A percentile compares a stretch with the other conserved stretches of the same genome.
Conservation (phyloP, 2,888 invertebrate genomes). For the Apotomis turbidana region DNA sequence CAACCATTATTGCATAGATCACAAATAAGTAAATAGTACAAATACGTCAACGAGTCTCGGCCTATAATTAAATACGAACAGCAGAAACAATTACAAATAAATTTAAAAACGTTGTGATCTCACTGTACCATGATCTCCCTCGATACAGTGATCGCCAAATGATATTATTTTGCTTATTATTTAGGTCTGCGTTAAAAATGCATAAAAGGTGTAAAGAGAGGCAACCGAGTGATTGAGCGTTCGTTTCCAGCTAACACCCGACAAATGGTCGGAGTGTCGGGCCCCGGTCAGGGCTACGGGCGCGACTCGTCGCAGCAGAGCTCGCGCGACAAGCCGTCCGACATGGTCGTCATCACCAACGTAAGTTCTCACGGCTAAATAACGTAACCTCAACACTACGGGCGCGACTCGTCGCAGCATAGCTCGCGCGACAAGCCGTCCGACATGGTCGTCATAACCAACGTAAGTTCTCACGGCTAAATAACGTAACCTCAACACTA, state of each 20-base stretch:
- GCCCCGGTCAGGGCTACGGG: conserved; percentile 63
- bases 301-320: conserved; percentile 62
- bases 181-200: too few relatives aligned
- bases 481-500: conserved; percentile 39
- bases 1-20: too few relatives aligned
- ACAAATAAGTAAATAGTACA: too few relatives aligned
- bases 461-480: conserved; percentile 61
- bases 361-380: conserved; percentile 56
- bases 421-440: conserved; percentile 66
- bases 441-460: conserved; percentile 79
- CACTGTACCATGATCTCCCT: too few relatives aligned
- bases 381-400: conserved; percentile 44
- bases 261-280: conserved; percentile 61
- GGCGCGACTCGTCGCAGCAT: conserved; percentile 62
- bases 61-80: too few relatives aligned
- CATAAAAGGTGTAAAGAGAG: too few relatives aligned
- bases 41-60: too few relatives aligned
- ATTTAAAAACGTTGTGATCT: too few relatives aligned
- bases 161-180: too few relatives aligned
- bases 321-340: conserved; percentile 68
- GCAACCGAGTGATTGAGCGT: background rate
- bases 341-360: conserved; percentile 79
- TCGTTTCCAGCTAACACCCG: conserved; percentile 57
- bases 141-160: too few relatives aligned
- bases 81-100: too few relatives aligned